phyloP scores from a whole-genome alignment of 2,797 vertebrate species.

The Mustela erminea region DNA sequence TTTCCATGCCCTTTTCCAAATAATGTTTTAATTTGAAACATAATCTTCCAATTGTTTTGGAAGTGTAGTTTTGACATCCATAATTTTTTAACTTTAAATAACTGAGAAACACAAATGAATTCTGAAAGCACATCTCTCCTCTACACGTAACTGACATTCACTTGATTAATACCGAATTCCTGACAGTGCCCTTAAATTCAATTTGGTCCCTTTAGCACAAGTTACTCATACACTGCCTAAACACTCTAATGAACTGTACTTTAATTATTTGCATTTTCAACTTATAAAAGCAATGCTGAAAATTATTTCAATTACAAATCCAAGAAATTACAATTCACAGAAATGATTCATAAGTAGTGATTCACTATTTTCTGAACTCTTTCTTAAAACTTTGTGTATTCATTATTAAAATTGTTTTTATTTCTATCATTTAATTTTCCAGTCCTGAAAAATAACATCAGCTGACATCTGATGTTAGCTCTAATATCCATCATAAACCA shows the following conservation, averaged over 20 bases:
- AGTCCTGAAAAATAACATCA: slow-evolving; percentile 26
- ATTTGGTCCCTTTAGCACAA: slow-evolving; percentile 70
- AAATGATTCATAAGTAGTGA: slow-evolving; percentile 72
- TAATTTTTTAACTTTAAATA: slow-evolving; percentile 45
- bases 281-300: slow-evolving; percentile 73
- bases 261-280: slow-evolving; percentile 81
- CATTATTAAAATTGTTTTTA: slow-evolving; percentile 50
- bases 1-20: slow-evolving; percentile 30
- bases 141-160: slow-evolving; percentile 25
- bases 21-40: slow-evolving; percentile 18
- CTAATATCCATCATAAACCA: background rate
- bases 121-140: slow-evolving; percentile 41
- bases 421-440: slow-evolving; percentile 62
- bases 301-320: slow-evolving; percentile 72
- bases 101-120: slow-evolving; percentile 41
- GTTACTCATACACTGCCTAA: slow-evolving; percentile 80
- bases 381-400: slow-evolving; percentile 54
- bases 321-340: slow-evolving; percentile 72
- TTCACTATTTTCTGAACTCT: slow-evolving; percentile 32
- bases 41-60: slow-evolving; percentile 39
- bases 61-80: slow-evolving; percentile 46
- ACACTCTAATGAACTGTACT: slow-evolving; percentile 78
- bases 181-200: slow-evolving; percentile 32
- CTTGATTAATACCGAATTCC: slow-evolving; percentile 67
- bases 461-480: background rate